These are phyloP conservation scores for Helarctos malayanus DNA, from an alignment of 2,797 vertebrate species.

Conservation along the genomic window DNA sequence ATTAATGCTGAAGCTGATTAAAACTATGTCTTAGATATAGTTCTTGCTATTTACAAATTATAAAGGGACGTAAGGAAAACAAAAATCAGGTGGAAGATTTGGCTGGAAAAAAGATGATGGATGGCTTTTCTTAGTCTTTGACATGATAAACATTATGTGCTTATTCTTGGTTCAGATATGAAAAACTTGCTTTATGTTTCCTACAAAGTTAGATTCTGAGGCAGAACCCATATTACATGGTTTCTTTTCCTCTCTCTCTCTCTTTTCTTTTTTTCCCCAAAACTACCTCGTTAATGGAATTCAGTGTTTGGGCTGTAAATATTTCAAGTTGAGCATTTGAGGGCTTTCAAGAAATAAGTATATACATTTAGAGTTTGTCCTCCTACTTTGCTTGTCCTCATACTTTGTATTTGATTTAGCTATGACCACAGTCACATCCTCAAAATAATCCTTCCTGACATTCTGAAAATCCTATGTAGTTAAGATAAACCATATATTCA, in stretches of 20 bases:
- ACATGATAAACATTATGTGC: too few relatives aligned
- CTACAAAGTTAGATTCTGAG: not conserved
- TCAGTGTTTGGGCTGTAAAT: not conserved
- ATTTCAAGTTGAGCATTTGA: not conserved
- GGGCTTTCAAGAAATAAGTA: not conserved
- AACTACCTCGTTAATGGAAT: not conserved
- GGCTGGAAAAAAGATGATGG: not conserved
- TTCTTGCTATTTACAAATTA: not conserved
- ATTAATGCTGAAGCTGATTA: not conserved
- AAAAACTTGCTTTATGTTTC: not conserved
- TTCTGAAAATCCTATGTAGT: constrained; percentile 3
- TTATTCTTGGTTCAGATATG: not conserved
- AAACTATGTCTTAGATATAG: not conserved
- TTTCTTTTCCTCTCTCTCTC: not conserved
- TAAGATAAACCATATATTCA: not conserved
- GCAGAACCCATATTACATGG: not conserved
- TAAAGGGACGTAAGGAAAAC: not conserved
- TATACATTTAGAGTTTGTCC: not conserved
- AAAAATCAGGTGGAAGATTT: not conserved
- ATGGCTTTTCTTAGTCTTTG: not conserved
- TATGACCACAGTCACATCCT: not conserved
- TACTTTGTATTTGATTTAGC: not conserved
- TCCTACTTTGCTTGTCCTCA: not conserved
- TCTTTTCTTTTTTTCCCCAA: not conserved
- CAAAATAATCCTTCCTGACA: not conserved